Conservation (phyloP, 2,113 vertebrate species). For the Rafetus swinhoei region DNA sequence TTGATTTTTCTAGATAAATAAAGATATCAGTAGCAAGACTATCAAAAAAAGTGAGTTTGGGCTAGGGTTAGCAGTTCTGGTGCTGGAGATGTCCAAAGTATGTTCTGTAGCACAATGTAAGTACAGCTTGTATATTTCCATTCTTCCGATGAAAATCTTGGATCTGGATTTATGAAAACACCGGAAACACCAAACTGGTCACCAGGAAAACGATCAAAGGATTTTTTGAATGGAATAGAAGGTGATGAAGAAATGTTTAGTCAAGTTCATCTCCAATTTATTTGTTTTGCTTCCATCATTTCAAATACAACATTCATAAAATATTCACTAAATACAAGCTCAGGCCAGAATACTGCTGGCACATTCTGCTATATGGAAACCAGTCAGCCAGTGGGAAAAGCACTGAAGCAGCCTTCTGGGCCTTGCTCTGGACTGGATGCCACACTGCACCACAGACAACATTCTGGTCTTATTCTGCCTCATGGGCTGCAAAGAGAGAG, state of each 20-base stretch:
- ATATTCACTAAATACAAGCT: background rate
- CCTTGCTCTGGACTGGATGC: background rate
- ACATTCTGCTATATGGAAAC: background rate
- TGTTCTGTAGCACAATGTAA: background rate
- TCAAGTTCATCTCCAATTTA: background rate
- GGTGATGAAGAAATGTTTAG: background rate
- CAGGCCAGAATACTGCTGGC: background rate
- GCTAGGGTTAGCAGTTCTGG: background rate
- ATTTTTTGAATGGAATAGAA: background rate
- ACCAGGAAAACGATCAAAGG: background rate
- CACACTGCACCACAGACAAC: background rate
- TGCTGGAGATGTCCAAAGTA: background rate
- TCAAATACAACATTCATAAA: background rate
- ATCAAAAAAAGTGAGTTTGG: background rate
- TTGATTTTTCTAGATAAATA: background rate
- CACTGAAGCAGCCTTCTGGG: background rate
- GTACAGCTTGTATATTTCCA: background rate
- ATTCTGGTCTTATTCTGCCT: background rate
- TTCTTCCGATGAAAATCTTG: background rate
- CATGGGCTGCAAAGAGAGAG: background rate
- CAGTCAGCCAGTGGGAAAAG: rapidly evolving
- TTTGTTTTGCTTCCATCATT: background rate
- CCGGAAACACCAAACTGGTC: background rate
- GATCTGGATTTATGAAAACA: background rate
- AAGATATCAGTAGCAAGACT: background rate